These are phyloP conservation scores for Cactoblastis cactorum DNA, from an alignment of 2,888 invertebrate genomes.

Conservation along the genomic window DNA sequence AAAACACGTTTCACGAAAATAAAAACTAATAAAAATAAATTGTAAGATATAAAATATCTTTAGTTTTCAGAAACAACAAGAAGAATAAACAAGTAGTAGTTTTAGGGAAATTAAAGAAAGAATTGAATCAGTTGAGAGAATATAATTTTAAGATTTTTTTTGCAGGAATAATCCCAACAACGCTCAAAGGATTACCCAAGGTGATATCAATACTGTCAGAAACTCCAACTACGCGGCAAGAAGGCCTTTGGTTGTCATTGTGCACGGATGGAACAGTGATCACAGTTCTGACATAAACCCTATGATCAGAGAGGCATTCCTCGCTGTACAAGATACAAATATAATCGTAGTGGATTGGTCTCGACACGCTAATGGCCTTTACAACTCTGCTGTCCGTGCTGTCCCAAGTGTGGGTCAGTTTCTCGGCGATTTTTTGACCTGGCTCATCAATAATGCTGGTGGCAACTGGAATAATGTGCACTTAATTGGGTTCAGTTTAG, in stretches of 20 bases:
- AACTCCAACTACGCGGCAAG: slow-evolving; percentile 41
- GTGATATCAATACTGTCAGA: slow-evolving; percentile 38
- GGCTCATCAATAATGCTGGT: slow-evolving; percentile 50
- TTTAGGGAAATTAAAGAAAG: no score
- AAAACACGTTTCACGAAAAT: no score
- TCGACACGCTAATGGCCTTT: slow-evolving; percentile 33
- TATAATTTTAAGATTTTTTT: no score
- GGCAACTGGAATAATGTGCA: slow-evolving; percentile 58
- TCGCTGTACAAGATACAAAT: slow-evolving; percentile 43
- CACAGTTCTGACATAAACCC: slow-evolving; percentile 44
- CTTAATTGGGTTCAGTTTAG: slow-evolving; percentile 62
- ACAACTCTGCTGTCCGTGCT: slow-evolving; percentile 35
- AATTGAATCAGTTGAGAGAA: no score
- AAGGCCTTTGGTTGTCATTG: slow-evolving; percentile 44
- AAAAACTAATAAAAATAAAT: no score
- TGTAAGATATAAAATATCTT: no score
- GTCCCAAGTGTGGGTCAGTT: slow-evolving; percentile 47
- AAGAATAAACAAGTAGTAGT: no score
- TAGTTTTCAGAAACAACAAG: no score
- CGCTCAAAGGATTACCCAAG: slow-evolving; percentile 37
- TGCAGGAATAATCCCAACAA: slow-evolving; percentile 16
- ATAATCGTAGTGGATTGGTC: slow-evolving; percentile 60
- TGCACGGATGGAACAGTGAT: slow-evolving; percentile 58
- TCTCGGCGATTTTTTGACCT: slow-evolving; percentile 51
- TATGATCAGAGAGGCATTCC: slow-evolving; percentile 43